phyloP scores from a whole-genome alignment of 2,888 invertebrate species.

The Caenorhabditis drosophilae region DNA sequence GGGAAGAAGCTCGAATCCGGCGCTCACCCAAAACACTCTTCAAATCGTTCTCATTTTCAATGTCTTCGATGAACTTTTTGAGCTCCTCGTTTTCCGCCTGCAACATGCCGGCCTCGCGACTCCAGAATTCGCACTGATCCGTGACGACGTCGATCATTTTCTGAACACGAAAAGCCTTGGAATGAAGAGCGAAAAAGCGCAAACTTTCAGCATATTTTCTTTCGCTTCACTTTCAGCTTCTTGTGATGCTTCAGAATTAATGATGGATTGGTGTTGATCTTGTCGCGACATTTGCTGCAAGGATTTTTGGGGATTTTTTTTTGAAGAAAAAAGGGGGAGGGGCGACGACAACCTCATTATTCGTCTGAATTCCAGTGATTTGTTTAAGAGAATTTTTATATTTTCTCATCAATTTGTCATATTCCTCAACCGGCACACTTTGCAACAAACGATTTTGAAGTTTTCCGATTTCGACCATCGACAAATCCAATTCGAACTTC shows the following conservation, averaged over 20 bases:
- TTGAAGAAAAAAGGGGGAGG: too few species aligned
- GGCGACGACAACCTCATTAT: constrained; percentile 12
- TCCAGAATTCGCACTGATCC: constrained; percentile 57
- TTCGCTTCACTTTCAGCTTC: constrained; percentile 24
- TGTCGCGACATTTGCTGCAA: constrained; percentile 13
- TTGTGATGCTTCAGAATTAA: constrained; percentile 1
- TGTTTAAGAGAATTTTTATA: constrained; percentile 47
- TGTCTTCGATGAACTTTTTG: constrained; percentile 57
- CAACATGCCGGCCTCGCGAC: constrained; percentile 46
- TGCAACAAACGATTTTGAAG: constrained; percentile 58
- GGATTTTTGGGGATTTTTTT: background rate
- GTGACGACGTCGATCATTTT: constrained; percentile 53
- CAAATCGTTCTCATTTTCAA: constrained; percentile 62
- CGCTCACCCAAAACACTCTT: constrained; percentile 59
- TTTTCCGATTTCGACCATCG: constrained; percentile 54
- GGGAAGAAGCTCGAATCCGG: constrained; percentile 27
- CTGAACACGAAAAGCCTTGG: constrained; percentile 13
- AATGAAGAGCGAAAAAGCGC: background rate
- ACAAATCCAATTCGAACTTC: constrained; percentile 25
- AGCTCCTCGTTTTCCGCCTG: constrained; percentile 56
- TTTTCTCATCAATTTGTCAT: constrained; percentile 45
- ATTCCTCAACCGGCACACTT: constrained; percentile 52
- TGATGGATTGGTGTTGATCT: constrained; percentile 1
- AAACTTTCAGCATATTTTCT: constrained; percentile 30
- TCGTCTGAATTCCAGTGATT: constrained; percentile 17